A percentile compares a stretch with the other conserved stretches of the same genome.
Evolutionary conservation across 2,797 vertebrate genomes (phyloP).

Genomic region (Rallus crepitans): DNA sequence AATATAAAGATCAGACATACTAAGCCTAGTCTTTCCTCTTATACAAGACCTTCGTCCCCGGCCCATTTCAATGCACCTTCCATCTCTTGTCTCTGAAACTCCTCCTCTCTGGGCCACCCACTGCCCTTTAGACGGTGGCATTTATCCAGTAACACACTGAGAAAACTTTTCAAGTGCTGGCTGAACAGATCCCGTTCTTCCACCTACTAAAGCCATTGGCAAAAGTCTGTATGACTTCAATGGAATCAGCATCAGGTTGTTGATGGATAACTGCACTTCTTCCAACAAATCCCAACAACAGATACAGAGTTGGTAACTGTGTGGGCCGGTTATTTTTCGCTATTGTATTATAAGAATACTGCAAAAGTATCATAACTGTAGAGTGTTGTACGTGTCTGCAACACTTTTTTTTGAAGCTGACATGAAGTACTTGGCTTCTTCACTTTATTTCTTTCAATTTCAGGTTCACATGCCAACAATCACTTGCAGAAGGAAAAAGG

Average conservation of each 20-base stretch:
- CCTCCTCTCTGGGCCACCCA: slow-evolving; percentile 19
- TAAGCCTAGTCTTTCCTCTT: not conserved
- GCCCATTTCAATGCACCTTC: not conserved
- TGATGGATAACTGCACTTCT: slow-evolving; percentile 1
- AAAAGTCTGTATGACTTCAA: not conserved
- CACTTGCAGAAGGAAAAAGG: slow-evolving; percentile 30
- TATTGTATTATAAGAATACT: not conserved
- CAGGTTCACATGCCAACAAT: slow-evolving; percentile 61
- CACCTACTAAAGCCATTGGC: slow-evolving; percentile 6
- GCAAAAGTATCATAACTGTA: not conserved
- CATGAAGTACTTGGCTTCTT: slow-evolving; percentile 64
- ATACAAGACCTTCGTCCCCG: not conserved
- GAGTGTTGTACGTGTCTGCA: slow-evolving; percentile 38
- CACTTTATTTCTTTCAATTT: slow-evolving; percentile 47
- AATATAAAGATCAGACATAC: not conserved
- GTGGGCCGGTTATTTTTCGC: not conserved
- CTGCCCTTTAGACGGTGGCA: slow-evolving; percentile 2
- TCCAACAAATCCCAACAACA: not conserved
- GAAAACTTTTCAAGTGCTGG: slow-evolving; percentile 9
- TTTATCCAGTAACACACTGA: not conserved
- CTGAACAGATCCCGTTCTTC: not conserved
- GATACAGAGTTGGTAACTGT: not conserved
- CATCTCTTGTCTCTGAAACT: not conserved
- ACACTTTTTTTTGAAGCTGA: slow-evolving; percentile 39
- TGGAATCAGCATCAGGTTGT: slow-evolving; percentile 8